phyloP scores from a whole-genome alignment of 2,113 vertebrate genomes.

The Psilopogon haemacephalus region DNA sequence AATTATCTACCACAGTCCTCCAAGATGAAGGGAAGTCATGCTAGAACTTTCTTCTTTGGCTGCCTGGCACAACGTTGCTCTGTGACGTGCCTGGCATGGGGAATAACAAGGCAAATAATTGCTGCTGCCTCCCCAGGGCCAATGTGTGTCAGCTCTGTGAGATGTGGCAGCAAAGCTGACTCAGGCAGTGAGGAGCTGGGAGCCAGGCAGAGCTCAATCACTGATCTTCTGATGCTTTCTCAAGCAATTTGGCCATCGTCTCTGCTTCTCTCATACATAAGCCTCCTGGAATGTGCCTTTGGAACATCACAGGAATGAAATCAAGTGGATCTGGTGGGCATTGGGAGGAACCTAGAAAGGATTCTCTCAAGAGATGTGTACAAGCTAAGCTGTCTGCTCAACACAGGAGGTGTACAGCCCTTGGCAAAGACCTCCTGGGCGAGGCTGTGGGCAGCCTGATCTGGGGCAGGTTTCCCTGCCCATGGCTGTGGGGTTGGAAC shows the following conservation, averaged over 20 bases:
- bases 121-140: background rate
- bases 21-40: background rate
- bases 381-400: background rate
- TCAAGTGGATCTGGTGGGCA: background rate
- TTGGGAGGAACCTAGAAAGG: background rate
- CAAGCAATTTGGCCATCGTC: background rate
- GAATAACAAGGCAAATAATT: constrained; percentile 43
- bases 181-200: background rate
- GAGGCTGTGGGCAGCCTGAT: no score
- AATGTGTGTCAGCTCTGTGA: background rate
- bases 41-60: background rate
- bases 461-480: no score
- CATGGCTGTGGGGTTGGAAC: no score
- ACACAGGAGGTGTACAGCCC: background rate
- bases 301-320: background rate
- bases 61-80: background rate
- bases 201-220: background rate
- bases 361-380: background rate
- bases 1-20: background rate
- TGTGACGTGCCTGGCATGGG: constrained; percentile 6
- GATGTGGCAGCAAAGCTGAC: background rate
- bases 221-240: background rate
- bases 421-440: background rate
- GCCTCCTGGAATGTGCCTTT: background rate
- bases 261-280: constrained; percentile 5